Evolutionary conservation across 1,140 invertebrate genomes (phyloP), one percentile per base, ranked within the genome.

Genomic region (Anastrepha ludens): DNA sequence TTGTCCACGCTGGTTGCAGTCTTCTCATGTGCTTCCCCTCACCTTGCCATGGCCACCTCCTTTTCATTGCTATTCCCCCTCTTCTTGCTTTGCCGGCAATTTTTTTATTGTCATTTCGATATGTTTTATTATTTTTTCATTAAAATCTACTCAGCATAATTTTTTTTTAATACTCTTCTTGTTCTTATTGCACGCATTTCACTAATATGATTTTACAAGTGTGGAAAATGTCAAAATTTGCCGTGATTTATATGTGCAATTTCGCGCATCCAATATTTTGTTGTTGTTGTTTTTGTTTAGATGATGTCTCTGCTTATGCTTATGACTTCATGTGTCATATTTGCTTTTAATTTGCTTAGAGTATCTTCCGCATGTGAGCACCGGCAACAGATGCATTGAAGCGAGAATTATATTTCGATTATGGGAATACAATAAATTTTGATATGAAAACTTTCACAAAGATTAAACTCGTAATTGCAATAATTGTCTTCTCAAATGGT

Each of bases 71-170:
- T 29, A 17, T 47, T 9, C 70, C 39, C 44, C 29, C 13, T 47
- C 41, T 44, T 74, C 39, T 74, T 11, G 15, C 39, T 17, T 44
- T 17, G 44, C 47, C 7, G 7, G 74, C 74, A 81, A 29, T 29
- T 81, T 55, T 81, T 44, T 81, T 81, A 50, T 81, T 81, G 47
- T 55, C 47, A 55, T 81, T 81, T 74, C 67, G 67, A 44, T 81
- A 81, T 81, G 74, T 47, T 81, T 55, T 81, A 81, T 81, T 81
- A 81, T 55, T 81, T 81, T 81, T 81, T 81, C 74, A 81, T 81
- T 81, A 81, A 81, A 81, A 29, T 81, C 50, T 81, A 81, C 74
- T 29, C 50, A 55, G 74, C 47, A 20, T 81, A 55, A 74, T 47
- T 74, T 74, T 47, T 11, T 44, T 70, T 41, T 13, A 70, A 44